Percentiles rank a stretch among this genome's conserved stretches.
Evolutionary conservation across 2,888 invertebrate genomes (phyloP).

Genomic region (Melanostoma mellinum): DNA sequence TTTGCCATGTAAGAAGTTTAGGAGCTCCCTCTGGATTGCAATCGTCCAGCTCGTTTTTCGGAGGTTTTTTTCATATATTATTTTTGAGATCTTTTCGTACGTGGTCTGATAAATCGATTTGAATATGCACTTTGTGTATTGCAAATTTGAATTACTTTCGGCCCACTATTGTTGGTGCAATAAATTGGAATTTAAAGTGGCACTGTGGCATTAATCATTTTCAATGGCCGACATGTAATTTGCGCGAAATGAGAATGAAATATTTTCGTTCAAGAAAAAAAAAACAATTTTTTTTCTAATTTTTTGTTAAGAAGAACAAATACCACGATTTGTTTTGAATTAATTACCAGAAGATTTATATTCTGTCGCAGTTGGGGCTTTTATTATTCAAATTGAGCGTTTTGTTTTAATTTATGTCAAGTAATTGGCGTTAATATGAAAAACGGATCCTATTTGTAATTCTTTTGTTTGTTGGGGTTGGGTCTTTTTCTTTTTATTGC

Average conservation of each 20-base stretch:
- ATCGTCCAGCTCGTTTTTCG: background rate
- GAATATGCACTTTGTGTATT: constrained; percentile 42
- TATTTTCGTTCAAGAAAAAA: background rate
- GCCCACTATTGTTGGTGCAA: constrained; percentile 35
- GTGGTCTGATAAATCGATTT: constrained; percentile 48
- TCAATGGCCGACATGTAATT: constrained; percentile 14
- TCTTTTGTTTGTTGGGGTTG: constrained; percentile 33
- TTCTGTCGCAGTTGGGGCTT: no score
- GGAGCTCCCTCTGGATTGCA: constrained; percentile 20
- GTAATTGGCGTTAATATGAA: constrained; percentile 1
- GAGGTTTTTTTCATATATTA: background rate
- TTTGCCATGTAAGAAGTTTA: constrained; percentile 51
- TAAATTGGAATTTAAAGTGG: constrained; percentile 65
- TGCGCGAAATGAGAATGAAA: constrained; percentile 13
- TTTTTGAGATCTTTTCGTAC: constrained; percentile 21
- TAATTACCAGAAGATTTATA: no score
- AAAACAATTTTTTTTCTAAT: background rate
- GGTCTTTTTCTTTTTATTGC: constrained; percentile 41
- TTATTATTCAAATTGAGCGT: no score
- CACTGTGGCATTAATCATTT: constrained; percentile 60
- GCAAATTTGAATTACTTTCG: constrained; percentile 32
- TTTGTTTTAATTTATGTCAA: no score
- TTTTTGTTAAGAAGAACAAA: no score
- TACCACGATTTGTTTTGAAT: no score
- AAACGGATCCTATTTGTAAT: constrained; percentile 25